A percentile compares a stretch with the other conserved stretches of the same genome.
Evolutionary conservation across 2,888 invertebrate species (phyloP).

Genomic region (Apotomis capreana): DNA sequence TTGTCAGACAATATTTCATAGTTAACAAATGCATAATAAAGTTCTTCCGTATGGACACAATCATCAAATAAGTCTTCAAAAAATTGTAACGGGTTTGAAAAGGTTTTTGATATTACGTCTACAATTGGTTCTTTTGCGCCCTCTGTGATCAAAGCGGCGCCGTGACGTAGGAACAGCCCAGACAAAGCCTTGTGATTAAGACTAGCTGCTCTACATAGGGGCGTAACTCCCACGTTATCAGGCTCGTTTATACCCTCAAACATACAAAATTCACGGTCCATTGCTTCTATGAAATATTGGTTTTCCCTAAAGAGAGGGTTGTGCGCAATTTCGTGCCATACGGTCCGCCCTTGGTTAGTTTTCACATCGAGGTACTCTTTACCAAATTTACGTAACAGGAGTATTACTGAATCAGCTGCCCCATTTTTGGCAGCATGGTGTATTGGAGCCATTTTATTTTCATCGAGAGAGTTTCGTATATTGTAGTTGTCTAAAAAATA

Average conservation of each 20-base stretch:
- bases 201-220: background rate
- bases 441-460: background rate
- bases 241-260: background rate
- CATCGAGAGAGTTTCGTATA: background rate
- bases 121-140: background rate
- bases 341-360: background rate
- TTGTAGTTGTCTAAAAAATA: background rate
- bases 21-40: background rate
- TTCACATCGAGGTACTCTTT: background rate
- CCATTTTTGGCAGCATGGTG: background rate
- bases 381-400: background rate
- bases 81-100: background rate
- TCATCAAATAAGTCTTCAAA: slow-evolving; percentile 6
- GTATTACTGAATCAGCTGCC: background rate
- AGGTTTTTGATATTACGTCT: slow-evolving; percentile 3
- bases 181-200: background rate
- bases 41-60: background rate
- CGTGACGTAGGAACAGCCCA: background rate
- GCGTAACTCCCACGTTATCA: background rate
- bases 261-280: background rate
- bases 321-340: background rate
- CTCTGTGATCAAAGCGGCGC: background rate
- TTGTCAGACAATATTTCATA: slow-evolving; percentile 2
- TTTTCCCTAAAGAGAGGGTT: background rate
- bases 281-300: background rate